Evolutionary conservation across 2,113 vertebrate genomes (phyloP).

Genomic region (Xenopus tropicalis): DNA sequence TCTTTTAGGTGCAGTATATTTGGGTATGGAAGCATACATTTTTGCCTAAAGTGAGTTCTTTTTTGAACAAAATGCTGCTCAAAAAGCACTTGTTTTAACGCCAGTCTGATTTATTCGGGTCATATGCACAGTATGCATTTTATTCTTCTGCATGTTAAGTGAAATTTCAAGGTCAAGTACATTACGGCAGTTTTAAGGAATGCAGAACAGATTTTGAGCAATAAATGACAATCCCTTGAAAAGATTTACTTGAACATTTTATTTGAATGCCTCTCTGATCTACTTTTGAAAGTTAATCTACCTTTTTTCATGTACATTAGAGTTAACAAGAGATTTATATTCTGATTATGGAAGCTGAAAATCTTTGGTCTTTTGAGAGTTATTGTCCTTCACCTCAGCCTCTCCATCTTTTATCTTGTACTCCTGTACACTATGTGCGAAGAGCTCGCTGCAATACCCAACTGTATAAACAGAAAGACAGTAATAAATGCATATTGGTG

Average conservation of each 20-base stretch:
- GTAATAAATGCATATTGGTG: not conserved
- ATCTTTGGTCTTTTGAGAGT: not conserved
- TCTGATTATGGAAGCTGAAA: slow-evolving; percentile 28
- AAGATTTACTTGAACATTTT: slow-evolving; percentile 39
- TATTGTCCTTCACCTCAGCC: slow-evolving; percentile 10
- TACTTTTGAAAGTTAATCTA: slow-evolving; percentile 34
- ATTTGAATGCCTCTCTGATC: slow-evolving; percentile 30
- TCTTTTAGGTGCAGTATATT: no score
- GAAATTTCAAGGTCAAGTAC: slow-evolving; percentile 37
- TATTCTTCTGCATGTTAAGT: not conserved
- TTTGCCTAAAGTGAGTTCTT: no score
- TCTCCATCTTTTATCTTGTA: slow-evolving; percentile 19
- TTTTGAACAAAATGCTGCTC: no score
- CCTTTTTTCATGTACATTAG: slow-evolving; percentile 22
- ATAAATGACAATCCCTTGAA: not conserved
- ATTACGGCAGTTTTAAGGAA: slow-evolving; percentile 17
- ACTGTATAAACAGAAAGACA: not conserved
- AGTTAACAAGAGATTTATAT: slow-evolving; percentile 26
- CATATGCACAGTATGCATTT: not conserved
- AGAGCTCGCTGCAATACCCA: not conserved
- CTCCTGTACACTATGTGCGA: slow-evolving; percentile 16
- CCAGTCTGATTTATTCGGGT: not conserved
- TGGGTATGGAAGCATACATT: no score
- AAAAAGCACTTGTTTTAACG: no score
- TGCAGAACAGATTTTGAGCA: not conserved